These are phyloP conservation scores for Hedychridium roseum DNA, from an alignment of 2,888 invertebrate species.

Conservation along the genomic window DNA sequence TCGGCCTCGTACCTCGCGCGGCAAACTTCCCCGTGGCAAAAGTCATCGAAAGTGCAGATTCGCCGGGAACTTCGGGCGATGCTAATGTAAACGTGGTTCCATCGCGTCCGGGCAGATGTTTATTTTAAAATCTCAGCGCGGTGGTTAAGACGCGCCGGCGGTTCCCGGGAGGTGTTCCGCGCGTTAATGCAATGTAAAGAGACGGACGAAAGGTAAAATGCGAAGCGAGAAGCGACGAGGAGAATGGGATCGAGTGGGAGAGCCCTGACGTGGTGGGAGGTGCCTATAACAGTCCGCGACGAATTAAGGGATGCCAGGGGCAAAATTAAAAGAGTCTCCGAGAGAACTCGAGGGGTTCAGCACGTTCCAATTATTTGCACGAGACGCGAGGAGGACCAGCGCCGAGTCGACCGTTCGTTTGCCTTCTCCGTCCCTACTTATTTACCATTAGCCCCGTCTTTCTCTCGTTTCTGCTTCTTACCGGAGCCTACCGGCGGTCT, in stretches of 20 bases:
- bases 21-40: too few species aligned
- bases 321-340: constrained; percentile 47
- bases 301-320: constrained; percentile 46
- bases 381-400: constrained; percentile 31
- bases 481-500: too few species aligned
- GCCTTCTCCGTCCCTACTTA: constrained; percentile 21
- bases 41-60: too few species aligned
- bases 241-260: background rate
- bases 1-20: too few species aligned
- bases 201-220: constrained; percentile 14
- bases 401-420: constrained; percentile 26
- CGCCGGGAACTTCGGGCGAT: too few species aligned
- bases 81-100: too few species aligned
- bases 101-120: background rate
- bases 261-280: background rate
- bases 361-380: constrained; percentile 50
- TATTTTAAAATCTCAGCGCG: constrained; percentile 14
- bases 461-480: constrained; percentile 12
- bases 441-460: constrained; percentile 9
- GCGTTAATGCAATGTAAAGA: constrained; percentile 36
- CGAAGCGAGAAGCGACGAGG: background rate
- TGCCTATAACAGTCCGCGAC: constrained; percentile 44
- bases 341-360: constrained; percentile 39
- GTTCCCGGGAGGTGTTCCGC: constrained; percentile 18
- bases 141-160: constrained; percentile 12